Percentiles rank a stretch among this genome's conserved stretches.
Evolutionary conservation across 2,888 invertebrate species (phyloP).

Genomic region (Lepidochrysops patricia): DNA sequence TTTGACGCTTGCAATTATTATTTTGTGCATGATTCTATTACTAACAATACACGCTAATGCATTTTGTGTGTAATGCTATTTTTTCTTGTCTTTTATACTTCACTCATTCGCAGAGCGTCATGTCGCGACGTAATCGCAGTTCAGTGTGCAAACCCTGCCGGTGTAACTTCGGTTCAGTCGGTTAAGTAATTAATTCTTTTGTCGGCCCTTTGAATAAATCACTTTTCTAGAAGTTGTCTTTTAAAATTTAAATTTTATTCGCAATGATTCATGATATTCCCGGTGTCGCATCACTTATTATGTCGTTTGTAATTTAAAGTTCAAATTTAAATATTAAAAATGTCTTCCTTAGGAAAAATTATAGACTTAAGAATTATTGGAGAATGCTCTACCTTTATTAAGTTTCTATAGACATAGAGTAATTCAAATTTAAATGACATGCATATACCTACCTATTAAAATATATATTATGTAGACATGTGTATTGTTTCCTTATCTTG

Average conservation of each 20-base stretch:
- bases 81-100: slow-evolving; percentile 34
- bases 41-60: too few relatives aligned
- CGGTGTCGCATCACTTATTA: slow-evolving; percentile 17
- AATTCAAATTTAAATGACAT: too few relatives aligned
- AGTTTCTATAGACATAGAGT: too few relatives aligned
- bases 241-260: slow-evolving; percentile 27
- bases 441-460: too few relatives aligned
- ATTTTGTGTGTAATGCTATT: too few relatives aligned
- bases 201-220: slow-evolving; percentile 48
- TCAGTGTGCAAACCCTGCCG: slow-evolving; percentile 4
- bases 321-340: neutral
- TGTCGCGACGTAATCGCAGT: neutral
- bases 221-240: slow-evolving; percentile 36
- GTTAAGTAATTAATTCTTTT: slow-evolving; percentile 59
- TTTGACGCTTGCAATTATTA: too few relatives aligned
- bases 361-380: neutral
- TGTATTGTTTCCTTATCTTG: too few relatives aligned
- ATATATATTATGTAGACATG: too few relatives aligned
- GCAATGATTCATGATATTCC: slow-evolving; percentile 24
- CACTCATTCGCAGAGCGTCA: too few relatives aligned
- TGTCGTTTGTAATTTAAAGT: slow-evolving; percentile 11
- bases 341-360: neutral
- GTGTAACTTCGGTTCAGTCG: slow-evolving; percentile 38
- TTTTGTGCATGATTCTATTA: too few relatives aligned
- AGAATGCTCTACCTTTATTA: too few relatives aligned